Conservation (phyloP, 2,888 invertebrate genomes). For the Leptinotarsa tumamoca region DNA sequence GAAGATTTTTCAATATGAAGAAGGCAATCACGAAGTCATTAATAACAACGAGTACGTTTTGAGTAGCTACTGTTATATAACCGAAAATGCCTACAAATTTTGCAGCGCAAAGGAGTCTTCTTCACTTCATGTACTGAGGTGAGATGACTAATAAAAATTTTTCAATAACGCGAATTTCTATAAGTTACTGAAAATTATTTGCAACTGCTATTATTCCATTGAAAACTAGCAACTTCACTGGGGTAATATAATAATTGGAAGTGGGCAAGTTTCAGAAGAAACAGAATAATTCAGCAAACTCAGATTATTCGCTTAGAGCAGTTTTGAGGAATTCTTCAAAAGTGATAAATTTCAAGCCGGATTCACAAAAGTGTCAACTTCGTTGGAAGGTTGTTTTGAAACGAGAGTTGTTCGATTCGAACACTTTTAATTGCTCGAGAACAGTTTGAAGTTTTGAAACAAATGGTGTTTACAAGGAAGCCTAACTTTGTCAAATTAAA, state of each 20-base stretch:
- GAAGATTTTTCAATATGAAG: no score
- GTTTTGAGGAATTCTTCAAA: background rate
- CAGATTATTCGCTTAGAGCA: background rate
- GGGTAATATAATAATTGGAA: background rate
- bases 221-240: background rate
- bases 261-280: background rate
- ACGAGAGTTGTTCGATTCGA: background rate
- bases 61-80: no score
- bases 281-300: background rate
- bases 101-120: no score
- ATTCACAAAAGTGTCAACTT: slow-evolving; percentile 6
- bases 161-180: no score
- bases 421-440: slow-evolving; percentile 18
- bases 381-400: slow-evolving; percentile 21
- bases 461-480: slow-evolving; percentile 28
- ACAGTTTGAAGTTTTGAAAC: slow-evolving; percentile 25
- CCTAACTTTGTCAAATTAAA: background rate
- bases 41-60: no score
- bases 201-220: background rate
- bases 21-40: no score
- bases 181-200: no score
- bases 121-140: no score
- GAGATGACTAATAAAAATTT: no score
- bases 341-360: background rate
- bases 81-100: no score